These are phyloP conservation scores for Sycophila sp. DNA, from an alignment of 1,140 invertebrate species.

Conservation along the genomic window DNA sequence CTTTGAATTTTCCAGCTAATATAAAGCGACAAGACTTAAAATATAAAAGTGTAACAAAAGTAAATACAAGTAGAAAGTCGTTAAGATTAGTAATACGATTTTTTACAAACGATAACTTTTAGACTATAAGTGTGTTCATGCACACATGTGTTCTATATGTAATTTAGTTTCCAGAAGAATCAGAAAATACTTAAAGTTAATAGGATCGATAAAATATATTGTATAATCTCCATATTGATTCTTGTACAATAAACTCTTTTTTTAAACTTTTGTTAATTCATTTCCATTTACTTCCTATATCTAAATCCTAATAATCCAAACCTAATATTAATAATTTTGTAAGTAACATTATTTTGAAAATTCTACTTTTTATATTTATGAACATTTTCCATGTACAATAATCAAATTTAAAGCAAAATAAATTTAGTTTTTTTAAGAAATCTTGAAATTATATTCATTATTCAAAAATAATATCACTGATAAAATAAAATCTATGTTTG, in stretches of 20 bases:
- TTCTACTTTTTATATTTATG: too few species aligned
- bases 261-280: background rate
- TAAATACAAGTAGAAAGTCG: constrained; percentile 15
- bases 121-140: background rate
- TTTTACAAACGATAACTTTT: constrained; percentile 27
- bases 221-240: constrained; percentile 24
- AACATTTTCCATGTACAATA: too few species aligned
- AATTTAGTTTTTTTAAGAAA: too few species aligned
- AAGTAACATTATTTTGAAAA: too few species aligned
- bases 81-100: constrained; percentile 20
- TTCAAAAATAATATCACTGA: too few species aligned
- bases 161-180: constrained; percentile 27
- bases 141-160: constrained; percentile 13
- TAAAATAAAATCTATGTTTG: too few species aligned
- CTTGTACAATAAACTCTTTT: constrained; percentile 29
- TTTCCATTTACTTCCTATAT: too few species aligned
- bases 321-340: too few species aligned
- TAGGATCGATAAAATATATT: constrained; percentile 13
- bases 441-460: too few species aligned
- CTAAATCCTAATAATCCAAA: too few species aligned
- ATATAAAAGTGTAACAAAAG: constrained; percentile 5
- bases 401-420: too few species aligned
- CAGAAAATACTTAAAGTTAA: background rate
- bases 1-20: constrained; percentile 29
- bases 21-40: constrained; percentile 16